Base-by-base conservation (phyloP, 1,140 invertebrate genomes). In the Drosophila takahashii region DNA sequence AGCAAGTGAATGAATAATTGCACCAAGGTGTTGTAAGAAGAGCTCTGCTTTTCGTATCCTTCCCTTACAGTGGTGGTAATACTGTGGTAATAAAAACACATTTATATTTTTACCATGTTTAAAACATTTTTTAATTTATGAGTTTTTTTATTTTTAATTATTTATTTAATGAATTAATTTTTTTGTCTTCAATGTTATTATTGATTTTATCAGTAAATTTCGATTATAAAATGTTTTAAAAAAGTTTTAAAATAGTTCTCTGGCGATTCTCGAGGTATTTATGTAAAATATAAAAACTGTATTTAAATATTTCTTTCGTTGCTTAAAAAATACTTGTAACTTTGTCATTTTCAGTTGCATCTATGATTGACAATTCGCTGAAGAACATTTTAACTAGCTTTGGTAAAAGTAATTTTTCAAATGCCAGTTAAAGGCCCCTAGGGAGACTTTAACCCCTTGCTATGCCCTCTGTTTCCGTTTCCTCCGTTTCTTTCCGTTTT, bases 1-100 rank as follows among this genome's bases (percentile, higher is more conserved):
- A 26, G 67, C 75, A 74, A 61, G 74, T 73, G 59, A 81, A 70
- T 84, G 76, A 84, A 85, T 86, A 85, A 85, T 85, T 85, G 81
- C 81, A 77, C 53, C 73, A 44, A 64, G 66, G 77, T 86, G 77
- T 81, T 85, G 77, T 60, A 86, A 77, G 81, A 53, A 53, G 59
- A 66, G 60, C 45, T 41, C 44, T 36, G 26, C 54, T 57, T 9
- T 44, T n/a, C 41, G 15, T 9, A 18, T 36, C 56, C 42, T 27
- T 1, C 2, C 27, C 1, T 57, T 45, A 70, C 70, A 71, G 47
- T 64, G 51, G 37, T 44, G 29, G 5, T n/a, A n/a, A 26, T 45
- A n/a, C 0, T 5, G 34, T 36, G 11, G 6, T 6, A n/a, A 32
- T 32, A 32, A 9, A 22, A 2, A 22, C 3, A 22, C 22, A 3